phyloP scores from a whole-genome alignment of 2,113 vertebrate species.

The Oreochromis aureus region DNA sequence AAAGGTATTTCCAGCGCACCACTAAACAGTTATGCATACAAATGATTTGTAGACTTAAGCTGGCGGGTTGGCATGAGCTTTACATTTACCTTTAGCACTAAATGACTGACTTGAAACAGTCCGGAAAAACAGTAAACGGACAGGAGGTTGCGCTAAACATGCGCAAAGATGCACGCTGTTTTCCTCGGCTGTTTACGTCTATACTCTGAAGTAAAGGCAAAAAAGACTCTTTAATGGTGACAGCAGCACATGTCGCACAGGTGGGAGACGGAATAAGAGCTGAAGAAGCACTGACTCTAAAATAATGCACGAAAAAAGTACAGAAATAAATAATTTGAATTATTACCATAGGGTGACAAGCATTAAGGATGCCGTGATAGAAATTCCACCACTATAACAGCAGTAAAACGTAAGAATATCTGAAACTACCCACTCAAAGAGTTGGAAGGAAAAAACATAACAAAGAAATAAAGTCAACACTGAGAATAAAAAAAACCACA shows the following conservation, averaged over 20 bases:
- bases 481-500: background rate
- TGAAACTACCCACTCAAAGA: background rate
- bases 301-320: background rate
- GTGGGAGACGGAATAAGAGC: background rate
- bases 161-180: background rate
- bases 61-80: background rate
- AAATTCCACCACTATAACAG: background rate
- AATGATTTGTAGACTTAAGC: constrained; percentile 5
- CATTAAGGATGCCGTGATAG: background rate
- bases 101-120: background rate
- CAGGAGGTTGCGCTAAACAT: background rate
- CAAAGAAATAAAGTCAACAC: background rate
- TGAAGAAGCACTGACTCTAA: background rate
- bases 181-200: background rate
- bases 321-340: background rate
- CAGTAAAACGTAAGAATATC: background rate
- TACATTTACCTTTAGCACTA: background rate
- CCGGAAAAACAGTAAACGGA: background rate
- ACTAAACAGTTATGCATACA: constrained; percentile 39
- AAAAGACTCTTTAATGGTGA: background rate
- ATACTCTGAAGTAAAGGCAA: background rate
- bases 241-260: background rate
- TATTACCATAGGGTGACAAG: background rate
- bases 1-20: background rate
- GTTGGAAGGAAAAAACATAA: background rate